phyloP scores from a whole-genome alignment of 2,797 vertebrate genomes.

The Eulemur albifrons region DNA sequence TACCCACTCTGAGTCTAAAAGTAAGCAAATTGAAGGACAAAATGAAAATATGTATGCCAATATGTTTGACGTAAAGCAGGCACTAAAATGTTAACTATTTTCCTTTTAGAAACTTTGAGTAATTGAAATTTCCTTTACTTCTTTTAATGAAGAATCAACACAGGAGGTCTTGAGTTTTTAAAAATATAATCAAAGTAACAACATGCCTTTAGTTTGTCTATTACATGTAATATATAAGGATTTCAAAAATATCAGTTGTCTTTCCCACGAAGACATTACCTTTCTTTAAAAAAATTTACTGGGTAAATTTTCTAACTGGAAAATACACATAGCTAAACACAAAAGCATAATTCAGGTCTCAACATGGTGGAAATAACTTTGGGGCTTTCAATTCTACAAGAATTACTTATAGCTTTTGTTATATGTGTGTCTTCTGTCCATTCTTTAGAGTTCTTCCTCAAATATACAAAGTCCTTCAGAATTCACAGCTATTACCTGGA shows the following conservation, averaged over 20 bases:
- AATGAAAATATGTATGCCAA: neutral
- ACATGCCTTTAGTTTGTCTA: neutral
- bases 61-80: neutral
- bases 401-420: neutral
- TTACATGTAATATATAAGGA: neutral
- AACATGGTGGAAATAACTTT: neutral
- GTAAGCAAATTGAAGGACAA: neutral
- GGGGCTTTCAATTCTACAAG: neutral
- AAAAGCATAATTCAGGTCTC: neutral
- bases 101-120: neutral
- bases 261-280: neutral
- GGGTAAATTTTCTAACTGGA: neutral
- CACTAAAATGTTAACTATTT: constrained; percentile 14
- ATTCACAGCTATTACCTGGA: neutral
- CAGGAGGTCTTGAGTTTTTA: constrained; percentile 10
- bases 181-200: constrained; percentile 21
- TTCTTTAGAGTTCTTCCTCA: neutral
- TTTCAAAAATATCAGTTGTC: neutral
- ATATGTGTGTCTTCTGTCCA: neutral
- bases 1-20: neutral
- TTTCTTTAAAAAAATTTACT: neutral
- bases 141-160: constrained; percentile 42
- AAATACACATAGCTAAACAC: neutral
- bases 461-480: neutral
- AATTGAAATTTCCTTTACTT: constrained; percentile 36